Evolutionary conservation across 2,888 invertebrate species (phyloP).

Genomic region (Drosophila algonquin): DNA sequence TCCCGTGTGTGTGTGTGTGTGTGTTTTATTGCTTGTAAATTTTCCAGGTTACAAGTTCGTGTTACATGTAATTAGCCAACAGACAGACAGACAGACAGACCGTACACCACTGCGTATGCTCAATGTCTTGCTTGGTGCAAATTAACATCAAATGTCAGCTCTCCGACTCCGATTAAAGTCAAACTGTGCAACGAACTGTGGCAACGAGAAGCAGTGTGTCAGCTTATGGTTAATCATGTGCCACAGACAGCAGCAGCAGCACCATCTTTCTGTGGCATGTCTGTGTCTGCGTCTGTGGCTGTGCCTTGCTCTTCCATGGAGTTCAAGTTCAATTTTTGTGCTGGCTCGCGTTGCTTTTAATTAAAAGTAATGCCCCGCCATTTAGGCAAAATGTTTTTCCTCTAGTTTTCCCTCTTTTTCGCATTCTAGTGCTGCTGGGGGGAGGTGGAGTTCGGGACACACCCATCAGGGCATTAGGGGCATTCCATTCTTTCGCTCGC

Average conservation of each 20-base stretch:
- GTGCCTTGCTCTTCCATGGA: slow-evolving; percentile 32
- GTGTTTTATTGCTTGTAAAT: slow-evolving; percentile 52
- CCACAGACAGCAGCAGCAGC: slow-evolving; percentile 26
- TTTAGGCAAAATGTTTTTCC: slow-evolving; percentile 65
- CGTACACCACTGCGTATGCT: slow-evolving; percentile 68
- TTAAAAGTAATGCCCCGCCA: slow-evolving; percentile 75
- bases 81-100: slow-evolving; percentile 23
- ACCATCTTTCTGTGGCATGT: neutral
- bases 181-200: slow-evolving; percentile 70
- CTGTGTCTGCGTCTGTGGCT: slow-evolving; percentile 22
- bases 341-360: slow-evolving; percentile 69
- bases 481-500: slow-evolving; percentile 53
- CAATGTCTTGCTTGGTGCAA: slow-evolving; percentile 66
- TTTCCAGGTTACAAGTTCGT: slow-evolving; percentile 39
- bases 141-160: slow-evolving; percentile 69
- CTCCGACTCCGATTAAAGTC: slow-evolving; percentile 64
- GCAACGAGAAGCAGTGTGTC: slow-evolving; percentile 67
- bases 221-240: slow-evolving; percentile 78
- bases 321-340: slow-evolving; percentile 75
- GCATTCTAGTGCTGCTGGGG: neutral
- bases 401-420: slow-evolving; percentile 22
- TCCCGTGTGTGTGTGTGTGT: slow-evolving; percentile 34
- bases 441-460: slow-evolving; percentile 45
- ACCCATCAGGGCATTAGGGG: slow-evolving; percentile 63
- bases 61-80: slow-evolving; percentile 58